Base-by-base conservation (phyloP, 2,113 vertebrate genomes). In the Hippocampus mohnikei region DNA sequence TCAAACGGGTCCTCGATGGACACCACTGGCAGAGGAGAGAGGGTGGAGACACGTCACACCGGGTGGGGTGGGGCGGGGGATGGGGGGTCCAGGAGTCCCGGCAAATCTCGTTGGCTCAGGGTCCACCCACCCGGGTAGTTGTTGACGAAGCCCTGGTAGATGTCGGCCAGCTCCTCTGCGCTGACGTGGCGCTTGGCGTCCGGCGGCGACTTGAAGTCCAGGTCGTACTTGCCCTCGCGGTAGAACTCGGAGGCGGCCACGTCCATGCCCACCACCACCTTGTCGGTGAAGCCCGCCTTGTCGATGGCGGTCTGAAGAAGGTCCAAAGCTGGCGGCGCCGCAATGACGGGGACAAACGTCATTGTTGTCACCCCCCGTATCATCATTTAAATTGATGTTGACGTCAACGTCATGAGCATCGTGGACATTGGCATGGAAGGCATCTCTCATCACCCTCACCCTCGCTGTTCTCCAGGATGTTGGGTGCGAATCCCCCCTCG, bases 1-100 rank as follows among this genome's bases (percentile, higher is more conserved):
- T 98, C 96, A 70, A 98, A 98, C 0, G 96, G 96, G 84, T 98
- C 96, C 90, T 98, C 96, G 13, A 98, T 98, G 73, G 96, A 98
- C 50, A 98, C 96, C 92, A 98, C 96, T 98, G 74, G 46, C 7
- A 16, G 41, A 3, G 25, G 25, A 33, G 15, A 61, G 5, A n/a
- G 5, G 50, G 66, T 2, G 27, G 66, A 3, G 18, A 21, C 46
- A 21, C 1, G 21, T 66, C 23, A 4, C 23, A 20, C 9, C 2
- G 8, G 5, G 8, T 3, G 1, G 18, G 44, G n/a, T n/a, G n/a
- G 16, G 16, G 46, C 1, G 50, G 50, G 7, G 50, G n/a, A n/a
- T n/a, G n/a, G n/a, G 50, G 20, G 2, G n/a, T 2, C 21, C 8
- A 12, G 44, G 13, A 46, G 44, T 46, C 44, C 12, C 44, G 44